Evolutionary conservation across 2,888 invertebrate genomes (phyloP).

Genomic region (Xylophagus ater): DNA sequence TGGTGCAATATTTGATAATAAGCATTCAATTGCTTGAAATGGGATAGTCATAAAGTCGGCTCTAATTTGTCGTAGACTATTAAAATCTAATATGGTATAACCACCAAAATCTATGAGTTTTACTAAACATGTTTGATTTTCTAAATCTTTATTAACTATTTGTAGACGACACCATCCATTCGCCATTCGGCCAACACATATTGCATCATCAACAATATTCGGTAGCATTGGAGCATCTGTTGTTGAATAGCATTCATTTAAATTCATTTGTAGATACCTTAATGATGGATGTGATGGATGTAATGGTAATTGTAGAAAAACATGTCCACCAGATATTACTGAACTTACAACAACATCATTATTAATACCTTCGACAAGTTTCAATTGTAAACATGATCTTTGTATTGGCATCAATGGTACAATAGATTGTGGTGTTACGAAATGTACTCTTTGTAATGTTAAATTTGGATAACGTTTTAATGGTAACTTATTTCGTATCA

Average conservation of each 20-base stretch:
- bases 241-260: conserved; percentile 71
- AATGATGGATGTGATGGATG: conserved; percentile 87
- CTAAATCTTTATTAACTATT: conserved; percentile 52
- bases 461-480: conserved; percentile 67
- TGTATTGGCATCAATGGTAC: conserved; percentile 35
- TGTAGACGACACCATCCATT: conserved; percentile 85
- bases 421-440: conserved; percentile 34
- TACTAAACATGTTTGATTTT: conserved; percentile 60
- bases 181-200: conserved; percentile 72
- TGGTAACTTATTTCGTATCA: conserved; percentile 80
- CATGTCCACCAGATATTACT: conserved; percentile 73
- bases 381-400: conserved; percentile 50
- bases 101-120: conserved; percentile 94
- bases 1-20: conserved; percentile 79
- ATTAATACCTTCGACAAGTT: conserved; percentile 81
- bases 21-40: conserved; percentile 94
- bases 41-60: conserved; percentile 89
- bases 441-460: conserved; percentile 46
- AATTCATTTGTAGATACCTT: conserved; percentile 64
- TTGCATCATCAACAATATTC: conserved; percentile 61
- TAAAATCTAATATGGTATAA: conserved; percentile 65
- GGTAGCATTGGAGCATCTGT: conserved; percentile 72
- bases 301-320: conserved; percentile 91
- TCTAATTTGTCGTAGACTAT: conserved; percentile 79
- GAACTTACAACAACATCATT: conserved; percentile 87